phyloP scores from a whole-genome alignment of 2,113 vertebrate genomes.

The Mionectes macconnelli region DNA sequence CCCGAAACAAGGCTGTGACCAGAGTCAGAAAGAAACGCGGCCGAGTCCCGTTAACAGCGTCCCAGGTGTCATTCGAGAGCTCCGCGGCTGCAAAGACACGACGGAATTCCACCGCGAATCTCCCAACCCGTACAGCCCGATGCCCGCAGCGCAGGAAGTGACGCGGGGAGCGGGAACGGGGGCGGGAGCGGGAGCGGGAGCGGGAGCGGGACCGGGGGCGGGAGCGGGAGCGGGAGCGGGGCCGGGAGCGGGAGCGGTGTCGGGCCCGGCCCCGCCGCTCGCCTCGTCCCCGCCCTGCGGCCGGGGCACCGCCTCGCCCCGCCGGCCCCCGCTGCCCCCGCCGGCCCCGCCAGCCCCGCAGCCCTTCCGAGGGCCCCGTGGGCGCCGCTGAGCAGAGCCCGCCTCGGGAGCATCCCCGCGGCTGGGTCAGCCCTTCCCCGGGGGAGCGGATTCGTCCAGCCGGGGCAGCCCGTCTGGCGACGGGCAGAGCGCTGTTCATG shows the following conservation, averaged over 20 bases:
- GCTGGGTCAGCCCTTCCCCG: accelerated
- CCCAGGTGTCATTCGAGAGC: background rate
- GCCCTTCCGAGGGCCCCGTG: background rate
- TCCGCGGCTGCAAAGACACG: accelerated
- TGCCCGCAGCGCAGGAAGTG: background rate
- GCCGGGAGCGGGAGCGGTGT: background rate
- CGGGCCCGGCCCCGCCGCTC: background rate
- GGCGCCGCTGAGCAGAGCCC: too few relatives aligned
- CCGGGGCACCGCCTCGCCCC: background rate
- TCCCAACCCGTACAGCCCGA: background rate
- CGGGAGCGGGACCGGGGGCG: too few relatives aligned
- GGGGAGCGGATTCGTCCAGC: accelerated
- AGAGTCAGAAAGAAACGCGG: too few relatives aligned
- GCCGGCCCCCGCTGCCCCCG: accelerated
- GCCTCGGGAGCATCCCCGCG: accelerated
- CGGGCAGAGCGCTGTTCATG: accelerated
- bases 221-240: too few relatives aligned
- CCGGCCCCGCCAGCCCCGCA: background rate
- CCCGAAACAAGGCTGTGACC: background rate
- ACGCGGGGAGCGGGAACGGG: background rate
- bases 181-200: too few relatives aligned
- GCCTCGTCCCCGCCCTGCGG: accelerated
- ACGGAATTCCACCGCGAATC: accelerated
- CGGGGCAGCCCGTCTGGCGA: accelerated
- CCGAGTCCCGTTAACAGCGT: too few relatives aligned